A percentile compares a stretch with the other conserved stretches of the same genome.
Evolutionary conservation across 2,888 invertebrate species (phyloP).

Genomic region (Brachyptera putata): DNA sequence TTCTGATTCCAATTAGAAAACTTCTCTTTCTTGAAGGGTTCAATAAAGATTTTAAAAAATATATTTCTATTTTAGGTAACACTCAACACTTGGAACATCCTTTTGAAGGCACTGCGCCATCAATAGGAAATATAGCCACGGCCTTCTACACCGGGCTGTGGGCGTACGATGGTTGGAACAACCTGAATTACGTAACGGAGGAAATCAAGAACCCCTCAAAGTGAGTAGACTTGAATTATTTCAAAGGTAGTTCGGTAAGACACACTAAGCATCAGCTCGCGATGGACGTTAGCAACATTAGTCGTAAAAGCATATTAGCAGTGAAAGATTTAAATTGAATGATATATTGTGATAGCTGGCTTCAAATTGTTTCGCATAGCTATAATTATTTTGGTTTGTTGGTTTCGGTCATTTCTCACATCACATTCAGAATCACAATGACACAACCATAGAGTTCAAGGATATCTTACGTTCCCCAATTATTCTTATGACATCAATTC

Average conservation of each 20-base stretch:
- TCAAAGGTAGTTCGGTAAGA: slow-evolving; percentile 3
- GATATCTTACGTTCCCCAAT: slow-evolving; percentile 5
- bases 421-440: neutral
- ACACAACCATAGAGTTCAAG: neutral
- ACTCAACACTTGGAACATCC: slow-evolving; percentile 82
- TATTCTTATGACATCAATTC: neutral
- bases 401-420: neutral
- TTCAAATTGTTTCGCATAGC: slow-evolving; percentile 10
- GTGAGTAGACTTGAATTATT: slow-evolving; percentile 49
- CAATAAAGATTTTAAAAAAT: no score
- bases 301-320: neutral
- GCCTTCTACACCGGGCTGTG: slow-evolving; percentile 93
- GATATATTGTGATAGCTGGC: neutral
- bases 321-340: neutral
- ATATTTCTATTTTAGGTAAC: slow-evolving; percentile 57
- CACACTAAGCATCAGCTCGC: neutral
- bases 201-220: slow-evolving; percentile 95
- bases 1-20: no score
- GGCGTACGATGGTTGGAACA: slow-evolving; percentile 98
- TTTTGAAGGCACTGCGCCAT: slow-evolving; percentile 69
- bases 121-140: slow-evolving; percentile 81
- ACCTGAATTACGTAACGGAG: slow-evolving; percentile 98
- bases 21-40: no score
- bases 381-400: neutral
- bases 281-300: neutral